Base-by-base conservation (phyloP, 2,797 vertebrate species). In the Erethizon dorsatum region DNA sequence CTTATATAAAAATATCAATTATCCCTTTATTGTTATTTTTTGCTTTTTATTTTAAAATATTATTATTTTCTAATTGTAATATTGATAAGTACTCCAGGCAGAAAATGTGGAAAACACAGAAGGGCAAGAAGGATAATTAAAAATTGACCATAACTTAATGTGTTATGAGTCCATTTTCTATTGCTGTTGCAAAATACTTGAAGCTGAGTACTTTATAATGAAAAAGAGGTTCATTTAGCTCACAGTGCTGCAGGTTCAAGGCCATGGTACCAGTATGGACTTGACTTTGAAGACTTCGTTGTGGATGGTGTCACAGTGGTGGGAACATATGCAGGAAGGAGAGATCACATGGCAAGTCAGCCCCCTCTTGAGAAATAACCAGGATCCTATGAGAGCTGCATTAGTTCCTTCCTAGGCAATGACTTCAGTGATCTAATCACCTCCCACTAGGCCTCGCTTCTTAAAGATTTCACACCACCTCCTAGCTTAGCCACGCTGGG, bases 1-100 rank as follows among this genome's bases (percentile, higher is more conserved):
- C 91, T 90, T 82, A 78, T 20, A 82, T 63, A 65, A 73, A 88
- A 96, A 83, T 50, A 15, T 87, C 73, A 90, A 61, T 41, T 91
- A 90, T 73, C 57, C 82, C 88, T 83, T 83, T 82, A 50, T 94
- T 87, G 84, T 92, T 84, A 84, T 28, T 86, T 94, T 88, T 88
- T 88, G 33, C 65, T 88, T 88, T 90, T 90, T 75, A 50, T 96
- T 94, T 97, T 78, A 75, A 96, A 88, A 93, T 92, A 89, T 56
- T 63, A 83, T 54, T 96, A 67, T 92, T 94, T 94, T 95, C 47
- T 87, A 90, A 77, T 63, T 77, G 37, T 47, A 75, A 87, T 78
- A 10, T 47, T 86, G 89, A 67, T 84, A 82, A 20, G 28, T 14
- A 54, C 28, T 93, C 73, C 83, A 57, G 78, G 83, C 79, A 73